Evolutionary conservation across 2,797 vertebrate species (phyloP), one percentile per base, ranked within the genome.

Genomic region (Sciurus vulgaris): DNA sequence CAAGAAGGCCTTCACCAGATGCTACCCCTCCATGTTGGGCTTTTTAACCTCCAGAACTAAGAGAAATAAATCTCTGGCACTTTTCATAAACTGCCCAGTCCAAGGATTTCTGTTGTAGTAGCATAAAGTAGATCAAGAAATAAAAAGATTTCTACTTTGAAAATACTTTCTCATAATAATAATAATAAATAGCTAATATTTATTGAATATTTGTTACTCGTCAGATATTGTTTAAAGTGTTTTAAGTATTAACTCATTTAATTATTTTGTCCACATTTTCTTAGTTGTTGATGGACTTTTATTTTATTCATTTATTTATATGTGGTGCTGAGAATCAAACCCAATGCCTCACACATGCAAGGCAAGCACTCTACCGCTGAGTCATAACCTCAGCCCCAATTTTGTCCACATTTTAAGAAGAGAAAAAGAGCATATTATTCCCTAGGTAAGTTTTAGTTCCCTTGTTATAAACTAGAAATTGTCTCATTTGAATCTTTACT

Each of bases 191-290:
- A 94, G 8, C 24, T 51, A 82, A 54, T 26, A 59, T 73, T 93
- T 92, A 88, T 56, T 69, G 12, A 96, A 72, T 26, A 82, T 65
- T 89, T 78, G 63, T 1, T 49, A 59, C 88, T n/a, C 70, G 18
- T 35, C 35, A 67, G 74, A 92, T 54, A 72, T 81, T 83, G 41
- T 76, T 93, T 93, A 70, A 69, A 67, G 24, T 54, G 38, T 72
- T 89, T 93, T 87, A 79, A 12, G 44, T 82, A 54, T 14, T 12
- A 91, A 92, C 20, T 84, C 9, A 24, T 85, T 77, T 84, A 33
- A 76, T 89, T 89, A 84, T 85, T 20, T 96, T 54, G 59, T 41
- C 17, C n/a, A 82, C 10, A 86, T 78, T 86, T 96, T 90, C 38
- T 38, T 38, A 38, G 38, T 38, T 38, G 38, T 38, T 38, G 38